phyloP scores from a whole-genome alignment of 2,888 invertebrate genomes.

The Cerastis rubricosa region DNA sequence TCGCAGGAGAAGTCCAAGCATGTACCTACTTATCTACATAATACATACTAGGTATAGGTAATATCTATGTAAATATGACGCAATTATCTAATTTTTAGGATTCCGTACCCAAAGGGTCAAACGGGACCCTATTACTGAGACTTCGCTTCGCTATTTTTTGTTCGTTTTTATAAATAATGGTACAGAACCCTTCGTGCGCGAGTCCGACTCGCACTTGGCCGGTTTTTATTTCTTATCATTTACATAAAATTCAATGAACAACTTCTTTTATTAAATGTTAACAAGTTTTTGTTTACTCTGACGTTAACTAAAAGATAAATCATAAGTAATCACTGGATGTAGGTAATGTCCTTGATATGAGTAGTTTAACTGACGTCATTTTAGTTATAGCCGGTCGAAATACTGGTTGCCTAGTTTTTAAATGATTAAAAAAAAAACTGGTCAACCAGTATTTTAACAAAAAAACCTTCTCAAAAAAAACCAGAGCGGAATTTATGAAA shows the following conservation, averaged over 20 bases:
- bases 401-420: not conserved
- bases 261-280: not conserved
- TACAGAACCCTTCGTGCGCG: too few relatives aligned
- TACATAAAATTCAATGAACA: not conserved
- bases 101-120: too few relatives aligned
- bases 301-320: not conserved
- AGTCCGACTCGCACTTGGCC: too few relatives aligned
- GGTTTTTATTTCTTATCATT: not conserved
- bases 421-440: not conserved
- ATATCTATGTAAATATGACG: not conserved
- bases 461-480: not conserved
- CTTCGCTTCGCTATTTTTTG: too few relatives aligned
- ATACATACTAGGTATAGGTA: not conserved
- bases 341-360: too few relatives aligned
- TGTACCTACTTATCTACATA: not conserved
- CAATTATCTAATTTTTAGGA: not conserved
- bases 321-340: not conserved
- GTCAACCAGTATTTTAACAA: not conserved
- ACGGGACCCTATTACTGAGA: too few relatives aligned
- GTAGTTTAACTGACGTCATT: not conserved
- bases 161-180: too few relatives aligned
- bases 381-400: not conserved
- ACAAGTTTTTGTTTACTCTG: constrained; percentile 2
- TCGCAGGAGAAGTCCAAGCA: not conserved
- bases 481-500: not conserved